Conservation (phyloP, 2,797 vertebrate species). For the Siniperca undulata region DNA sequence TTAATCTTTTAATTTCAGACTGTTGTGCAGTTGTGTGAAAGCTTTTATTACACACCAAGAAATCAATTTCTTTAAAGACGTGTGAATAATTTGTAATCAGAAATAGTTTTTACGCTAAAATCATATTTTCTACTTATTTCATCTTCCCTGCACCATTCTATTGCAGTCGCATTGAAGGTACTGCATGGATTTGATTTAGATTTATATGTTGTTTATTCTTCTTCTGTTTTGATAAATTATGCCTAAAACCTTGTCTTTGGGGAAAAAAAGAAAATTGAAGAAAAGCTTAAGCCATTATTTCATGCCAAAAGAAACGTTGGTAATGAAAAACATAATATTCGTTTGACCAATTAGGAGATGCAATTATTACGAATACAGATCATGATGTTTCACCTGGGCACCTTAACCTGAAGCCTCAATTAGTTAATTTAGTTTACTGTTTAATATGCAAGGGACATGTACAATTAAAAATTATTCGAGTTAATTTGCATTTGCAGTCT, state of each 20-base stretch:
- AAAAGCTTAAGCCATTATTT: not conserved
- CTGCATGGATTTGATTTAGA: not conserved
- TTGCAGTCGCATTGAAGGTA: not conserved
- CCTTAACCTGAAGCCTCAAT: slow-evolving; percentile 1
- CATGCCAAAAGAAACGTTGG: not conserved
- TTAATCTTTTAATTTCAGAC: not conserved
- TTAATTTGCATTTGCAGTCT: not conserved
- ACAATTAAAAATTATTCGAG: not conserved
- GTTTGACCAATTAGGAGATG: not conserved
- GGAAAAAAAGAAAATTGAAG: not conserved
- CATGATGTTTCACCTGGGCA: not conserved
- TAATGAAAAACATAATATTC: not conserved
- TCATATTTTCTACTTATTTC: not conserved
- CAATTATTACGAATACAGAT: not conserved
- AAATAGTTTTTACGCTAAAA: not conserved
- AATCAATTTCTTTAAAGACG: not conserved
- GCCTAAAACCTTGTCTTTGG: not conserved
- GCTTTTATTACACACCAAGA: not conserved
- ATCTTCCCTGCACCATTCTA: not conserved
- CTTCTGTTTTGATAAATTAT: not conserved
- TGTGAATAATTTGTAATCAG: not conserved
- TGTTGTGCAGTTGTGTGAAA: not conserved
- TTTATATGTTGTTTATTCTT: not conserved
- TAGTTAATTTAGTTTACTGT: slow-evolving; percentile 3
- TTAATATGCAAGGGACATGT: slow-evolving; percentile 5